These are phyloP conservation scores for Notamacropus eugenii DNA, from an alignment of 2,797 vertebrate species.

Conservation along the genomic window DNA sequence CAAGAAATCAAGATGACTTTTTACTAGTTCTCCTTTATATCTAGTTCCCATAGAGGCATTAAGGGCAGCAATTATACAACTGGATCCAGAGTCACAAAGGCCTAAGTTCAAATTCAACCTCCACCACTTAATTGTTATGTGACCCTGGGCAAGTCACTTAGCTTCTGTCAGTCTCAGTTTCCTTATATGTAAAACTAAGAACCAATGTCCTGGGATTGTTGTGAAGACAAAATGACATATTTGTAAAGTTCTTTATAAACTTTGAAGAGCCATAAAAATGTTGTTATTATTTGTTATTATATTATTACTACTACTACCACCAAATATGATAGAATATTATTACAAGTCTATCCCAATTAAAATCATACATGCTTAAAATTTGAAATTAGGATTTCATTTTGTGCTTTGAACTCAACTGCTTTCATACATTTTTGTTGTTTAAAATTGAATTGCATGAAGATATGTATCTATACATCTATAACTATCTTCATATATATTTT, in stretches of 20 bases:
- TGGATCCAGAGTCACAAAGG: too few relatives aligned
- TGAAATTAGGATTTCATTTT: constrained; percentile 37
- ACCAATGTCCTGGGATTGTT: not conserved
- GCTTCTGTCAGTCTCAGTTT: not conserved
- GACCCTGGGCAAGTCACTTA: not conserved
- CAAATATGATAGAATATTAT: not conserved
- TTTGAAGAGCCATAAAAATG: not conserved
- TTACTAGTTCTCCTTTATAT: not conserved
- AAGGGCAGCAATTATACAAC: too few relatives aligned
- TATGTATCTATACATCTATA: not conserved
- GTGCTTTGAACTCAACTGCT: not conserved
- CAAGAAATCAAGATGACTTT: constrained; percentile 7
- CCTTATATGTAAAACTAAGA: not conserved
- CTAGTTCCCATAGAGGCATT: not conserved
- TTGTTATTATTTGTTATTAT: not conserved
- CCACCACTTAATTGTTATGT: not conserved
- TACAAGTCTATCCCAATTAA: not conserved
- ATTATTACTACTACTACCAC: not conserved
- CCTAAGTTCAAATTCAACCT: not conserved
- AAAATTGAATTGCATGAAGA: constrained; percentile 26
- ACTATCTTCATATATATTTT: constrained; percentile 57
- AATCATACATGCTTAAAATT: not conserved
- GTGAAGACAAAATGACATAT: not conserved
- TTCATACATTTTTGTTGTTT: constrained; percentile 1
- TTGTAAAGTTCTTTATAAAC: not conserved